phyloP scores from a whole-genome alignment of 2,113 vertebrate species.

The Theropithecus gelada region DNA sequence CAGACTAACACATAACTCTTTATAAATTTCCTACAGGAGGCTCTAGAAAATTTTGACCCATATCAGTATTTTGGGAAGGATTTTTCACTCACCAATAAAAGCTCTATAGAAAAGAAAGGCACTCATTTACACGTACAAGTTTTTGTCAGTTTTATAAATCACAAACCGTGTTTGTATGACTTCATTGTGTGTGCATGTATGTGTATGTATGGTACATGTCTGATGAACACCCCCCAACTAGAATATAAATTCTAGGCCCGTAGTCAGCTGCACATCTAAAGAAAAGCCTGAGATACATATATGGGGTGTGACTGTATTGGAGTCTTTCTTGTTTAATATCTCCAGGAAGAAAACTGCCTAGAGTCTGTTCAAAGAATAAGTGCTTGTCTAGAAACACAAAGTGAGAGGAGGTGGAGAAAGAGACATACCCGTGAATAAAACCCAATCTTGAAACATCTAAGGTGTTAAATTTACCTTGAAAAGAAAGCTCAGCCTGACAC shows the following conservation, averaged over 20 bases:
- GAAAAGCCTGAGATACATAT: neutral
- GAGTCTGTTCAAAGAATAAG: neutral
- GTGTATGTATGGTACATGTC: neutral
- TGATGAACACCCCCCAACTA: neutral
- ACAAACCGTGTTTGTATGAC: neutral
- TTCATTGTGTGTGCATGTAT: neutral
- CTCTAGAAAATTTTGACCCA: neutral
- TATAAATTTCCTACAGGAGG: neutral
- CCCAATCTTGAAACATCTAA: neutral
- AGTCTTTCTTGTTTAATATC: conserved; percentile 16
- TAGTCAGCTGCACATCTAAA: neutral
- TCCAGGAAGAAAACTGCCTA: neutral
- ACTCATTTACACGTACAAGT: neutral
- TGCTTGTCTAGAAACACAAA: conserved; percentile 3
- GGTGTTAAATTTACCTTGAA: neutral
- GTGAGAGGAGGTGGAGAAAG: neutral
- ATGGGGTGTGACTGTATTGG: neutral
- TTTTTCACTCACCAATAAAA: neutral
- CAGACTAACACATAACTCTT: neutral
- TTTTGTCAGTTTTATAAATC: conserved; percentile 2
- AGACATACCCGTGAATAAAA: neutral
- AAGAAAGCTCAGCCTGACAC: neutral
- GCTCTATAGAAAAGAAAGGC: neutral
- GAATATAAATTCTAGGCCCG: neutral
- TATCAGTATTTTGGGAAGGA: neutral